Evolutionary conservation across 1,140 invertebrate species (phyloP).

Genomic region (Drosophila athabasca): DNA sequence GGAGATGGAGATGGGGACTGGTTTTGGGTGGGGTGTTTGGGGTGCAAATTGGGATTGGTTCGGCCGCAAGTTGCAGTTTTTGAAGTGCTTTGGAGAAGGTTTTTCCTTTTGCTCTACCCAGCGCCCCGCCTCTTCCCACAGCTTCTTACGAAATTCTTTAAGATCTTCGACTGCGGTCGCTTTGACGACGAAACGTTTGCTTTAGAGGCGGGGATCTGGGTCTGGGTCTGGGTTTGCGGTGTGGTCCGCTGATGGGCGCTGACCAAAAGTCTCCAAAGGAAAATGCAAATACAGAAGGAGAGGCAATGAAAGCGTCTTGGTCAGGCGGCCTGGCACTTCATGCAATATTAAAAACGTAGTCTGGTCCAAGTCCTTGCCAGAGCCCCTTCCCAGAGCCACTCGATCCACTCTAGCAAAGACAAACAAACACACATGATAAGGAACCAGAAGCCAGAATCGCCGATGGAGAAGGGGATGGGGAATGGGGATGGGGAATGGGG

Average conservation of each 20-base stretch:
- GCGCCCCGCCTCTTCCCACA: neutral
- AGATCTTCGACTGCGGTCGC: constrained; percentile 81
- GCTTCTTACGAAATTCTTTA: constrained; percentile 79
- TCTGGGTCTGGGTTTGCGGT: neutral
- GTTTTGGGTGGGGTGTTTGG: too few relatives aligned
- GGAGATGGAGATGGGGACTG: constrained; percentile 1
- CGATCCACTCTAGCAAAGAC: neutral
- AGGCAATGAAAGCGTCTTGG: constrained; percentile 40
- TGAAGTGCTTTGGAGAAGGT: constrained; percentile 59
- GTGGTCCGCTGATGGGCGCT: constrained; percentile 23
- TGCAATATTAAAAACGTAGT: constrained; percentile 72
- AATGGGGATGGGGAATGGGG: neutral
- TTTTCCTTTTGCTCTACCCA: constrained; percentile 23
- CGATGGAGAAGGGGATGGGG: too few relatives aligned
- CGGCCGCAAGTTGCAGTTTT: constrained; percentile 69
- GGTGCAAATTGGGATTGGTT: constrained; percentile 40
- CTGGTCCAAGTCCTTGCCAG: constrained; percentile 28
- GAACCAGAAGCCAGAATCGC: too few relatives aligned
- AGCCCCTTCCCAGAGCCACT: neutral
- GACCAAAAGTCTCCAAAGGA: constrained; percentile 33
- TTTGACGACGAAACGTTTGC: constrained; percentile 66
- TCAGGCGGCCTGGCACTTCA: constrained; percentile 35
- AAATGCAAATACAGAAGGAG: constrained; percentile 63
- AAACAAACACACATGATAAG: constrained; percentile 28
- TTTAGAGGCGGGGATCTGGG: neutral